phyloP scores from a whole-genome alignment of 2,113 vertebrate species.

The Platichthys stellatus region DNA sequence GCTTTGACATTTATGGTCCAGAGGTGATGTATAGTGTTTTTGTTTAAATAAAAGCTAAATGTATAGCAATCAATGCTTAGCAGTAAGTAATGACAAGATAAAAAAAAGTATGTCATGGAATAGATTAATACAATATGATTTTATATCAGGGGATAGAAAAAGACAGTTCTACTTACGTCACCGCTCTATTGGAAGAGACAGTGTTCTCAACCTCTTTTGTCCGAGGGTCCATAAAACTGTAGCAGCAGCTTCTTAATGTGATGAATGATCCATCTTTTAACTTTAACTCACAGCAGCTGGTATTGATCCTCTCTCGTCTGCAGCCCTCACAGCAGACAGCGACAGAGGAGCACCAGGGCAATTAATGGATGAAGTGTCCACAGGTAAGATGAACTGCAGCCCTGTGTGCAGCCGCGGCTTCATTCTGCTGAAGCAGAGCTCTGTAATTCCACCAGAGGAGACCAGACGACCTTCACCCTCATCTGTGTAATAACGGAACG shows the following conservation, averaged over 20 bases:
- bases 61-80: background rate
- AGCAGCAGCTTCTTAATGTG: conserved; percentile 86
- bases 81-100: background rate
- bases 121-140: background rate
- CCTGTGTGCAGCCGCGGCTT: background rate
- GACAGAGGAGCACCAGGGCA: conserved; percentile 15
- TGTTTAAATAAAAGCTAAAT: too few relatives aligned
- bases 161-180: background rate
- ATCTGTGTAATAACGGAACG: too few relatives aligned
- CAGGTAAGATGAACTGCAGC: conserved; percentile 36
- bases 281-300: conserved; percentile 86
- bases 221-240: conserved; percentile 95
- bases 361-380: conserved; percentile 35
- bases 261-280: background rate
- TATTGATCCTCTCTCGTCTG: conserved; percentile 87
- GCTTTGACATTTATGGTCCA: too few relatives aligned
- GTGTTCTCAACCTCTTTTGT: conserved; percentile 91
- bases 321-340: conserved; percentile 27
- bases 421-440: background rate
- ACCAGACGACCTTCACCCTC: background rate
- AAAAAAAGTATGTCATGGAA: background rate
- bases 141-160: background rate
- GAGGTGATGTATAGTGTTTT: too few relatives aligned
- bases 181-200: background rate
- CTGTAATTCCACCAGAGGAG: conserved; percentile 15